Percentiles rank a stretch among this genome's conserved stretches.
These are phyloP conservation scores for Neodontobutis hainanensis DNA, from an alignment of 2,113 vertebrate species.

Conservation along the genomic window DNA sequence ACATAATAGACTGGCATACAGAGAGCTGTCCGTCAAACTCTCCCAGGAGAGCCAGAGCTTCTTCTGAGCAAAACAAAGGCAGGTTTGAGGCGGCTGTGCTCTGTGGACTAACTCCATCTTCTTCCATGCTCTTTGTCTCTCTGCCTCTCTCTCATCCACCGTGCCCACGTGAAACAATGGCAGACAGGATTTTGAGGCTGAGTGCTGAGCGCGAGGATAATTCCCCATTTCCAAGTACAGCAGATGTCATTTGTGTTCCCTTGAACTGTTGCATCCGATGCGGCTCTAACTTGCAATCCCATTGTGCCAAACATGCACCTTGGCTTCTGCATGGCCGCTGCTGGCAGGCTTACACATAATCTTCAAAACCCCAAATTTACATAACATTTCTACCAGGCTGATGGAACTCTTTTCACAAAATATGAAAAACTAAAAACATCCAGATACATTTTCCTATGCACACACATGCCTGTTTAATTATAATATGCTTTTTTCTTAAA, in stretches of 20 bases:
- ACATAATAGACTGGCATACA: slow-evolving; percentile 75
- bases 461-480: slow-evolving; percentile 4
- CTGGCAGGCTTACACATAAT: slow-evolving; percentile 36
- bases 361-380: slow-evolving; percentile 54
- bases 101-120: slow-evolving; percentile 46
- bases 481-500: slow-evolving; percentile 16
- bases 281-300: slow-evolving; percentile 50
- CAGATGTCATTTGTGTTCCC: slow-evolving; percentile 74
- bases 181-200: slow-evolving; percentile 21
- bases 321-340: slow-evolving; percentile 29
- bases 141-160: slow-evolving; percentile 11
- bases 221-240: slow-evolving; percentile 63
- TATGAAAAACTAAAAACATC: slow-evolving; percentile 13
- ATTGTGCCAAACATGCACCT: slow-evolving; percentile 50
- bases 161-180: slow-evolving; percentile 58
- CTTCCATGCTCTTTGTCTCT: slow-evolving; percentile 52
- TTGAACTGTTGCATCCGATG: slow-evolving; percentile 58
- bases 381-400: slow-evolving; percentile 50
- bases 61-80: slow-evolving; percentile 70
- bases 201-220: slow-evolving; percentile 58
- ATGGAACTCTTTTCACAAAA: slow-evolving; percentile 52
- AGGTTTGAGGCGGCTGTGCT: slow-evolving; percentile 54
- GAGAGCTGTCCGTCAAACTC: slow-evolving; percentile 75
- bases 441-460: too few relatives aligned
- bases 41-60: slow-evolving; percentile 63